A percentile compares a stretch with the other conserved stretches of the same genome.
Conservation (phyloP, 2,888 invertebrate genomes). For the Empis stercorea region DNA sequence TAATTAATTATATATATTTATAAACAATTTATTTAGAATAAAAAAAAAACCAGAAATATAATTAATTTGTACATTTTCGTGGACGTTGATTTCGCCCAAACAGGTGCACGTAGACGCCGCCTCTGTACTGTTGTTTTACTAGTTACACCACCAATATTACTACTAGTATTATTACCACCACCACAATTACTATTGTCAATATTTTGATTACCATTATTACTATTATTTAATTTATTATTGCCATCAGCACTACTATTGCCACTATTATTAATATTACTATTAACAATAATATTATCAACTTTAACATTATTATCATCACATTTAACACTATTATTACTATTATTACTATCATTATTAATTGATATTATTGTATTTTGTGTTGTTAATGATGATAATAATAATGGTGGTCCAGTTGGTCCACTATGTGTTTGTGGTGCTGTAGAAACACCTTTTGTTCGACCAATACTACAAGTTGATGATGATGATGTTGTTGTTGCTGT, state of each 20-base stretch:
- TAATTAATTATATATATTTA: too few species aligned
- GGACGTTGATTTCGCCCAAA: conserved; percentile 66
- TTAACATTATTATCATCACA: conserved; percentile 1
- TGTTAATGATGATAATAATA: background rate
- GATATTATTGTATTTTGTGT: background rate
- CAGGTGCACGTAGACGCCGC: conserved; percentile 66
- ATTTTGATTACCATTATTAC: conserved; percentile 23
- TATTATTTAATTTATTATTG: too few species aligned
- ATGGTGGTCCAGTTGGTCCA: conserved; percentile 38
- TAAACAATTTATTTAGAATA: too few species aligned
- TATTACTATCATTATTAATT: background rate
- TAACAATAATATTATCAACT: background rate
- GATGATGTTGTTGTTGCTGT: conserved; percentile 4
- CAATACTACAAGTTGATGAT: conserved; percentile 6
- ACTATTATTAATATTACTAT: conserved; percentile 6
- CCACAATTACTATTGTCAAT: background rate
- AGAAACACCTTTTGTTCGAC: conserved; percentile 38
- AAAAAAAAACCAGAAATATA: too few species aligned
- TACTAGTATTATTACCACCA: background rate
- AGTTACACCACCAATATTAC: background rate
- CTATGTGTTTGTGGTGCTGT: conserved; percentile 36
- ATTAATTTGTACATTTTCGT: conserved; percentile 39
- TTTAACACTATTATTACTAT: conserved; percentile 1
- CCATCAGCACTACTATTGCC: conserved; percentile 1
- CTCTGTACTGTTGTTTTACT: conserved; percentile 47